Evolutionary conservation across 2,888 invertebrate genomes (phyloP).

Genomic region (Seira ritae): DNA sequence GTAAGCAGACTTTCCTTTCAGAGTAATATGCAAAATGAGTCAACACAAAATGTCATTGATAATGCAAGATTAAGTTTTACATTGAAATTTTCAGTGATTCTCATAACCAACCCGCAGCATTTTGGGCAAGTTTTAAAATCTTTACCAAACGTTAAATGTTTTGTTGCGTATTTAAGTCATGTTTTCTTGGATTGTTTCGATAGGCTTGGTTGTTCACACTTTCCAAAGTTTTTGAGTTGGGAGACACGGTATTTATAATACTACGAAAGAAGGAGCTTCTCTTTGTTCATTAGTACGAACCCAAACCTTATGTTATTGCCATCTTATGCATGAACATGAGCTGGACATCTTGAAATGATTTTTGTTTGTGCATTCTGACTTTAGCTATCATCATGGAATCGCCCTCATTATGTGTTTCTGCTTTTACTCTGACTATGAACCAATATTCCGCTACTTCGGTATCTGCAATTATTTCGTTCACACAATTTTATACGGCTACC

Average conservation of each 20-base stretch:
- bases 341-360: background rate
- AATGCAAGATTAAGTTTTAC: background rate
- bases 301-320: no score
- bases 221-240: conserved; percentile 96
- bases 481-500: conserved; percentile 94
- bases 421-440: conserved; percentile 90
- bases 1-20: no score
- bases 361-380: background rate
- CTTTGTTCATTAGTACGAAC: conserved; percentile 84
- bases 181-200: no score
- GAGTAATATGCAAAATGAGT: background rate
- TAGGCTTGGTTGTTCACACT: conserved; percentile 94
- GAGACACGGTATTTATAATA: conserved; percentile 95
- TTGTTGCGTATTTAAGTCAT: background rate
- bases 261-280: conserved; percentile 94
- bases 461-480: conserved; percentile 97
- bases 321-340: background rate
- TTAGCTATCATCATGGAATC: conserved; percentile 91
- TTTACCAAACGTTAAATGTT: background rate
- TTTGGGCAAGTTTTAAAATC: conserved; percentile 47
- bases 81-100: conserved; percentile 37
- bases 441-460: conserved; percentile 94
- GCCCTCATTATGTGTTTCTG: conserved; percentile 96
- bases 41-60: background rate
- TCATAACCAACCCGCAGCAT: conserved; percentile 60